A percentile compares a stretch with the other conserved stretches of the same genome.
phyloP scores from a whole-genome alignment of 2,113 vertebrate species.

The Lophotis ruficrista region DNA sequence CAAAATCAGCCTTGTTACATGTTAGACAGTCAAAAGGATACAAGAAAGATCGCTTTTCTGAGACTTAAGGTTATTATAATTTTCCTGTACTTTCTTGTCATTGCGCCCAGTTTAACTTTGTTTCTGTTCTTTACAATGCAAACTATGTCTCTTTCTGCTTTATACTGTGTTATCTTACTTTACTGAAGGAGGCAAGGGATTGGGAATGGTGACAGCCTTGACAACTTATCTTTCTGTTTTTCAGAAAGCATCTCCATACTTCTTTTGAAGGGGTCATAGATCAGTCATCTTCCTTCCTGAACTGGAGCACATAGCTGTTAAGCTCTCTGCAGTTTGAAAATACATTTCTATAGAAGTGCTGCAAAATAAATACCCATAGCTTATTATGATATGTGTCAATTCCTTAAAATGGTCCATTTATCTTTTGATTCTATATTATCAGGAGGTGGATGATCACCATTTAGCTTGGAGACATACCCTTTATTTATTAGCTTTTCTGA shows the following conservation, averaged over 20 bases:
- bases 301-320: background rate
- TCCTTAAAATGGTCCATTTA: background rate
- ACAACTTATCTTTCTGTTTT: background rate
- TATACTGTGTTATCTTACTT: background rate
- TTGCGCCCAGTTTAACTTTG: background rate
- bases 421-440: background rate
- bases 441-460: background rate
- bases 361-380: background rate
- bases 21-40: background rate
- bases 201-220: background rate
- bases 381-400: background rate
- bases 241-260: background rate
- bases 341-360: background rate
- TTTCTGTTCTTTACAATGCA: background rate
- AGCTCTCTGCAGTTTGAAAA: background rate
- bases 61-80: background rate
- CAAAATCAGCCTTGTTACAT: background rate
- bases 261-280: background rate
- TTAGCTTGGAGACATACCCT: background rate
- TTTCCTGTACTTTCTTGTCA: background rate
- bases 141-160: background rate
- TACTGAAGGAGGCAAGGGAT: background rate
- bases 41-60: fast-evolving
- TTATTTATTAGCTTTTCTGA: background rate
- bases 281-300: background rate